These are phyloP conservation scores for Agrenia bidenticulata DNA, from an alignment of 2,888 invertebrate species.

Conservation along the genomic window DNA sequence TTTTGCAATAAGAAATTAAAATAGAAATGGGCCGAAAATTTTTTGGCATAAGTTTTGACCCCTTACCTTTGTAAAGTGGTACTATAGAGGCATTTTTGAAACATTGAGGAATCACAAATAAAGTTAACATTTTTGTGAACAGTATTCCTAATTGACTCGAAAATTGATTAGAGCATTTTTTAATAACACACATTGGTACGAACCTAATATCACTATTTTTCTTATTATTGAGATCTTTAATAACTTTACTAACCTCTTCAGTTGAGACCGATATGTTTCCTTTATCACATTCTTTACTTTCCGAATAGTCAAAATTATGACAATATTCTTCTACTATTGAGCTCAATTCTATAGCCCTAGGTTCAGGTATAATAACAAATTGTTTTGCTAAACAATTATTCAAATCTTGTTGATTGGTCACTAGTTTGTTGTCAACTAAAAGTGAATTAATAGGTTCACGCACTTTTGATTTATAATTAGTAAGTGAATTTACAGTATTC, in stretches of 20 bases:
- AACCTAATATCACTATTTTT: slow-evolving; percentile 9
- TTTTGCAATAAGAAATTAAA: slow-evolving; percentile 35
- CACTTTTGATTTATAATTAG: neutral
- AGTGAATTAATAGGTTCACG: neutral
- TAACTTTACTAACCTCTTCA: neutral
- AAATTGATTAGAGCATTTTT: slow-evolving; percentile 8
- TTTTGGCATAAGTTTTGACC: slow-evolving; percentile 24
- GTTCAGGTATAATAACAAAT: neutral
- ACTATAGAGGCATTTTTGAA: too few relatives aligned
- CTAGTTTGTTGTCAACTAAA: neutral
- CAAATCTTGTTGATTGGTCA: neutral
- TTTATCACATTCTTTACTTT: slow-evolving; percentile 4
- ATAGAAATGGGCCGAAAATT: slow-evolving; percentile 47
- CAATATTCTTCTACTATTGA: neutral
- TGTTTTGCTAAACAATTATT: neutral
- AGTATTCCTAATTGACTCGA: neutral
- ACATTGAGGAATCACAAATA: slow-evolving; percentile 1
- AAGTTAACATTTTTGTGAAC: slow-evolving; percentile 18
- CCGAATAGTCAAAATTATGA: neutral
- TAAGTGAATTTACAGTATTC: slow-evolving; percentile 17
- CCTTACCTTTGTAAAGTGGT: slow-evolving; percentile 34
- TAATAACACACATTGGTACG: slow-evolving; percentile 7
- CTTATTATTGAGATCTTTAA: slow-evolving; percentile 3
- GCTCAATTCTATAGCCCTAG: neutral
- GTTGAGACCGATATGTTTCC: neutral